Conservation (phyloP, 1,140 invertebrate genomes). For the Papilio polytes region DNA sequence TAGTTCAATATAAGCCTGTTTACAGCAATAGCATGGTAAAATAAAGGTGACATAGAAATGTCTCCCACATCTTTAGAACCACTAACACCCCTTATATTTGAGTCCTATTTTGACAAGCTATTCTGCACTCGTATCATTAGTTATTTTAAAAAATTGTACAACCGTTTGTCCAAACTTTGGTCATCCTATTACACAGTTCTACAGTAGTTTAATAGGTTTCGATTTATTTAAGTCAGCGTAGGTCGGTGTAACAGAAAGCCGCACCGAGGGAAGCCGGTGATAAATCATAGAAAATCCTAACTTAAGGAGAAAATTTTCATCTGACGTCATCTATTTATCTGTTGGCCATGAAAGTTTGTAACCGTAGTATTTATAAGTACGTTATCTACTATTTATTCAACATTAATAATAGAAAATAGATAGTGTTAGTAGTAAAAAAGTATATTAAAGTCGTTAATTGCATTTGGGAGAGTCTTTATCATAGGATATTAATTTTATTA, state of each 20-base stretch:
- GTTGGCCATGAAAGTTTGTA: slow-evolving; percentile 22
- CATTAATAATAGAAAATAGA: not conserved
- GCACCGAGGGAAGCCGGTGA: not conserved
- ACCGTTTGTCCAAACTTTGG: not conserved
- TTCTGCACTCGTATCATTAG: not conserved
- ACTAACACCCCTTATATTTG: too few relatives aligned
- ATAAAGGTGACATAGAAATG: too few relatives aligned
- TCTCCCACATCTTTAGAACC: too few relatives aligned
- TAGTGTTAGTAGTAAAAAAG: not conserved
- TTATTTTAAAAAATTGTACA: not conserved
- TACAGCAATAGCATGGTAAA: too few relatives aligned
- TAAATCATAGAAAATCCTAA: slow-evolving; percentile 16
- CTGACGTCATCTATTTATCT: slow-evolving; percentile 9
- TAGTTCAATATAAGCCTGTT: too few relatives aligned
- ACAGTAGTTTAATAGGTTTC: not conserved
- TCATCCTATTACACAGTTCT: not conserved
- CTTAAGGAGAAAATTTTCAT: slow-evolving; percentile 8
- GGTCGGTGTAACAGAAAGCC: slow-evolving; percentile 15
- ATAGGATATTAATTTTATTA: not conserved
- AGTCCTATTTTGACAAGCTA: too few relatives aligned
- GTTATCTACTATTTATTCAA: not conserved
- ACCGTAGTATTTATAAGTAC: not conserved
- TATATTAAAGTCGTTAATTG: too few relatives aligned
- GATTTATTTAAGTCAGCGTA: not conserved
- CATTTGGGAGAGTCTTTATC: not conserved